Conservation (phyloP, 2,888 invertebrate genomes). For the Habrosyne pyritoides region DNA sequence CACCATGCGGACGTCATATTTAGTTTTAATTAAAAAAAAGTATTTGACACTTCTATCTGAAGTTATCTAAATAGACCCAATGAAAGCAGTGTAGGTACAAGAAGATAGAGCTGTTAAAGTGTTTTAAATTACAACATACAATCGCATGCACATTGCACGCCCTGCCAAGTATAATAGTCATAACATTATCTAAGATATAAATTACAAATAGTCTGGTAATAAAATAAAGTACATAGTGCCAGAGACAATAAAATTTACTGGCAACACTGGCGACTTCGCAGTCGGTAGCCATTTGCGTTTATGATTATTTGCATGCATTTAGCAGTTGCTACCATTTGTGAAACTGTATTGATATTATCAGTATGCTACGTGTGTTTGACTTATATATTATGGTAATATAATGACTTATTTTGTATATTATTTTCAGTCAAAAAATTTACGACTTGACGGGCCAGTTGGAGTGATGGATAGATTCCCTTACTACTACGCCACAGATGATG, state of each 20-base stretch:
- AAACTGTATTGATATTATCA: not conserved
- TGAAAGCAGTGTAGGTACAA: no score
- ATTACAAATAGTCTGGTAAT: not conserved
- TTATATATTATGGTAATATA: not conserved
- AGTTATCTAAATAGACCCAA: no score
- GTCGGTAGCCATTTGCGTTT: not conserved
- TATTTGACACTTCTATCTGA: no score
- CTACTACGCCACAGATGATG: no score
- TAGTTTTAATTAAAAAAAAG: no score
- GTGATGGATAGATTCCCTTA: no score
- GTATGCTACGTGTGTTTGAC: not conserved
- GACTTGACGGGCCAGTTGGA: no score
- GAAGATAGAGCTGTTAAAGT: no score
- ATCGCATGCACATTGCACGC: not conserved
- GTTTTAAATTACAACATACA: not conserved
- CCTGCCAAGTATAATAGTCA: not conserved
- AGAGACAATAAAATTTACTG: not conserved
- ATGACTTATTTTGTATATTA: not conserved
- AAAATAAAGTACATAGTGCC: not conserved
- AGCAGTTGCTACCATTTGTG: conserved; percentile 1
- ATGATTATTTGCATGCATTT: conserved; percentile 1
- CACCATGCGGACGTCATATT: no score
- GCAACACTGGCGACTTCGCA: conserved; percentile 2
- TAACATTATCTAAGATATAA: conserved; percentile 1
- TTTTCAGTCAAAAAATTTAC: not conserved